Evolutionary conservation across 2,113 vertebrate genomes (phyloP).

Genomic region (Pollachius pollachius): DNA sequence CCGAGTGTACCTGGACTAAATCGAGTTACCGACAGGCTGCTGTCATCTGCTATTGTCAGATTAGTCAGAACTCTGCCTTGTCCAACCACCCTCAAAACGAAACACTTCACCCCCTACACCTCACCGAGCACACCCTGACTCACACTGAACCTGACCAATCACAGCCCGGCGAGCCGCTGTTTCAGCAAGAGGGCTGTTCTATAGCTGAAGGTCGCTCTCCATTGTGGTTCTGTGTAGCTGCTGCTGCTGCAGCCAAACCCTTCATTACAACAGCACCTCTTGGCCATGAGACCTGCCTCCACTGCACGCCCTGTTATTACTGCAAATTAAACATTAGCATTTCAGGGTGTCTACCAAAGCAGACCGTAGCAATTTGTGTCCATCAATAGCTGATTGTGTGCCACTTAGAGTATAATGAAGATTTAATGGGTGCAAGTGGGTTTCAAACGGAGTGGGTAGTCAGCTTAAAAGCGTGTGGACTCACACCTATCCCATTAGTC

Average conservation of each 20-base stretch:
- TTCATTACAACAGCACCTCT: slow-evolving; percentile 40
- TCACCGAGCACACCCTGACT: slow-evolving; percentile 26
- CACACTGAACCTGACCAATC: neutral
- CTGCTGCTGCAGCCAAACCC: slow-evolving; percentile 22
- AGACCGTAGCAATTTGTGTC: slow-evolving; percentile 74
- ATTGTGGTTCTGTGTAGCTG: slow-evolving; percentile 54
- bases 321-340: slow-evolving; percentile 74
- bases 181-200: neutral
- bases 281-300: slow-evolving; percentile 33
- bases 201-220: slow-evolving; percentile 35
- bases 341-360: slow-evolving; percentile 63
- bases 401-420: slow-evolving; percentile 78
- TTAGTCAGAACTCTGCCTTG: slow-evolving; percentile 16
- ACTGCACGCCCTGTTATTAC: slow-evolving; percentile 56
- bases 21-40: neutral
- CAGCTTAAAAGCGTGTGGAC: slow-evolving; percentile 57
- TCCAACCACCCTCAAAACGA: too few species aligned
- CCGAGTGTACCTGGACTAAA: too few species aligned
- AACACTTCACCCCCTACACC: too few species aligned
- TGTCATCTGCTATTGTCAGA: slow-evolving; percentile 30
- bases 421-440: slow-evolving; percentile 72
- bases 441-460: slow-evolving; percentile 52
- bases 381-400: slow-evolving; percentile 75
- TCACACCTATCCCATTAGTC: slow-evolving; percentile 63
- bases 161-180: too few species aligned